Evolutionary conservation across 2,888 invertebrate genomes (phyloP).

Genomic region (Agonopterix subpropinquella): DNA sequence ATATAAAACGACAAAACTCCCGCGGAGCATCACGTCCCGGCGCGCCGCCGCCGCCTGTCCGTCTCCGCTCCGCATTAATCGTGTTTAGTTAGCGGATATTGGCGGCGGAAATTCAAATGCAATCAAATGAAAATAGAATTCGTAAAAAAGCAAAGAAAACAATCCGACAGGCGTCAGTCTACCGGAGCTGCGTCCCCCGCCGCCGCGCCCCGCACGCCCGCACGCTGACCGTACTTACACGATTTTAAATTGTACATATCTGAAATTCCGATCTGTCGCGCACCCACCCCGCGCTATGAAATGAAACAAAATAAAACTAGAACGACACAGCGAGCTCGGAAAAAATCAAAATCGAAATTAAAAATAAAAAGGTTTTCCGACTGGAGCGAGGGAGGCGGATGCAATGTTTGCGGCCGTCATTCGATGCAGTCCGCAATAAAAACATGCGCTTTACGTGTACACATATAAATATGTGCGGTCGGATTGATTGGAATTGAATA

Average conservation of each 20-base stretch:
- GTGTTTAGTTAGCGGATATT: constrained; percentile 77
- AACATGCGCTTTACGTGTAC: constrained; percentile 59
- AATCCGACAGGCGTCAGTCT: constrained; percentile 75
- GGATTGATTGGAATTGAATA: constrained; percentile 76
- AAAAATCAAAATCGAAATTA: constrained; percentile 75
- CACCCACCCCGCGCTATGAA: constrained; percentile 73
- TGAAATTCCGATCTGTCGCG: constrained; percentile 76
- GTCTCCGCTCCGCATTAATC: constrained; percentile 72
- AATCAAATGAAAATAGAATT: constrained; percentile 76
- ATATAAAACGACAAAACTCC: constrained; percentile 73
- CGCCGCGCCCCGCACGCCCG: constrained; percentile 23
- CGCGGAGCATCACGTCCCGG: constrained; percentile 49
- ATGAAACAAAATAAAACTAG: constrained; percentile 75
- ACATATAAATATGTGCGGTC: constrained; percentile 65
- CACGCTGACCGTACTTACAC: constrained; percentile 74
- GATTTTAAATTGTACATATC: constrained; percentile 77
- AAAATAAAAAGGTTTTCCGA: constrained; percentile 68
- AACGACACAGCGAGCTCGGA: constrained; percentile 62
- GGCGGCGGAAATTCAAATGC: constrained; percentile 75
- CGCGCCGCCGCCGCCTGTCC: constrained; percentile 48
- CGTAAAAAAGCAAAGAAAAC: constrained; percentile 73
- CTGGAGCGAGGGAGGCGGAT: constrained; percentile 59
- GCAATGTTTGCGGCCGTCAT: constrained; percentile 73
- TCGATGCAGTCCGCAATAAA: constrained; percentile 73
- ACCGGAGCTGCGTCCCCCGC: constrained; percentile 42